phyloP scores from a whole-genome alignment of 2,797 vertebrate genomes.

The Brachymystax lenok region DNA sequence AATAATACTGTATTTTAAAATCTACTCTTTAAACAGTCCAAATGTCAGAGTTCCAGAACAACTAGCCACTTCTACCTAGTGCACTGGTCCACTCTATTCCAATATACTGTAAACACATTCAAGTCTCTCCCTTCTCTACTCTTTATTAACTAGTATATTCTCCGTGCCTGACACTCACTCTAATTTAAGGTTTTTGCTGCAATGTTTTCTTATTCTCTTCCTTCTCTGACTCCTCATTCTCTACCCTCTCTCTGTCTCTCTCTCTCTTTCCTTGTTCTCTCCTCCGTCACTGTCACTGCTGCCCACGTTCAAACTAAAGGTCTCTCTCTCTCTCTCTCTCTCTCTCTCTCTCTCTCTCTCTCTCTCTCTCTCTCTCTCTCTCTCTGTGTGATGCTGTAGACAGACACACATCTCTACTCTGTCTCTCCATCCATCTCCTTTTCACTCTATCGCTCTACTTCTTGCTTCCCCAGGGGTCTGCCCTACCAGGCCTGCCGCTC shows the following conservation, averaged over 20 bases:
- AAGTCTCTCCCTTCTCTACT: neutral
- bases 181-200: neutral
- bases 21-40: neutral
- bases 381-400: conserved; percentile 22
- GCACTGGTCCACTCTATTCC: neutral
- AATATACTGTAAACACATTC: neutral
- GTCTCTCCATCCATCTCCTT: conserved; percentile 18
- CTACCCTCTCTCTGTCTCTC: neutral
- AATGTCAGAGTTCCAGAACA: neutral
- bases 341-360: no score
- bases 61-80: neutral
- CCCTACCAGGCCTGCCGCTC: neutral
- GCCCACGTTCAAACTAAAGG: conserved; percentile 4
- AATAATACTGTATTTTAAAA: neutral
- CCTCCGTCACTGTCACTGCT: conserved; percentile 4
- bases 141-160: neutral
- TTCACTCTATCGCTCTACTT: conserved; percentile 8
- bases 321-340: no score
- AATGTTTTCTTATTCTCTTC: neutral
- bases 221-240: neutral
- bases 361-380: no score
- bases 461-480: neutral
- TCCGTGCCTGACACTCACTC: neutral
- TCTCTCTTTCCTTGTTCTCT: neutral
- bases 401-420: neutral